phyloP scores from a whole-genome alignment of 2,113 vertebrate species.

The Paradoxurus hermaphroditus region DNA sequence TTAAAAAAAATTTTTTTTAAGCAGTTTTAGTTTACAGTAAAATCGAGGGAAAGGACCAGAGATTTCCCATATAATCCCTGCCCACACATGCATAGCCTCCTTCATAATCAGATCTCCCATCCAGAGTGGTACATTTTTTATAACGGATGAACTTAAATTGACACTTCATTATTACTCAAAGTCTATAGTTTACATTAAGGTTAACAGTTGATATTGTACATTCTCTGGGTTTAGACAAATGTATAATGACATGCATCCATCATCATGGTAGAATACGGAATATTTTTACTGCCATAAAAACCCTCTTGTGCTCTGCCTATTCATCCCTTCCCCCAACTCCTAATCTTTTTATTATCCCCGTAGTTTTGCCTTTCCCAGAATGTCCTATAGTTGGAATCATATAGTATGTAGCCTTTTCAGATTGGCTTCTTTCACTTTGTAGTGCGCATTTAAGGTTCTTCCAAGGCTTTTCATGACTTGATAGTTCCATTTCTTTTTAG shows the following conservation, averaged over 20 bases:
- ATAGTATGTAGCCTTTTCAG: neutral
- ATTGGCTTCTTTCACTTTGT: neutral
- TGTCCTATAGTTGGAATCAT: neutral
- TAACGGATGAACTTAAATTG: neutral
- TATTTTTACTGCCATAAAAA: neutral
- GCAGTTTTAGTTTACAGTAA: neutral
- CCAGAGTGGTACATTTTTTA: neutral
- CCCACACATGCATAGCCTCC: neutral
- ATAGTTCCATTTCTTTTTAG: neutral
- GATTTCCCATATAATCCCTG: neutral
- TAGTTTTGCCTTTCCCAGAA: neutral
- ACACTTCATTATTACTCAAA: neutral
- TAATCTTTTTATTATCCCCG: neutral
- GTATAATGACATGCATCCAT: neutral
- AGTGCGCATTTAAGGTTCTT: neutral
- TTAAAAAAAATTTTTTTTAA: neutral
- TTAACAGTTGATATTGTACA: neutral
- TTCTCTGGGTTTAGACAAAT: neutral
- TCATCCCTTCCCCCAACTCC: neutral
- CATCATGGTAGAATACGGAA: neutral
- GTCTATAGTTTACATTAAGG: neutral
- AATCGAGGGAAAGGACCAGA: neutral
- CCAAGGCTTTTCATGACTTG: neutral
- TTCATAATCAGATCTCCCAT: neutral
- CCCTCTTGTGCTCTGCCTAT: neutral